phyloP scores from a whole-genome alignment of 2,113 vertebrate genomes.

The Micronisus gabar region DNA sequence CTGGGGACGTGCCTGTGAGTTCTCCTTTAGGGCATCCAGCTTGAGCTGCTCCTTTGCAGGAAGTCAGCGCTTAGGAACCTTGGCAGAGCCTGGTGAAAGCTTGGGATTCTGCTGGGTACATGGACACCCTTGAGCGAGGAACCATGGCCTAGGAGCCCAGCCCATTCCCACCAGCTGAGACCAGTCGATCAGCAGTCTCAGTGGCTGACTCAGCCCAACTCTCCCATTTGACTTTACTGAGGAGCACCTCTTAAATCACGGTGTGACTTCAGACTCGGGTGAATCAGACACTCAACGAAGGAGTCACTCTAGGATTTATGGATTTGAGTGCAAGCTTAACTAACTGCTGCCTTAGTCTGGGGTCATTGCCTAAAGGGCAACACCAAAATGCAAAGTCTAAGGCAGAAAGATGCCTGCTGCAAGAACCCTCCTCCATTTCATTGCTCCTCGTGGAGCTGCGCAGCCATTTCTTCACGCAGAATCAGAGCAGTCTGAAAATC shows the following conservation, averaged over 20 bases:
- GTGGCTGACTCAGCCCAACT: neutral
- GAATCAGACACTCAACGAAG: neutral
- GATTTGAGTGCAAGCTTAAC: neutral
- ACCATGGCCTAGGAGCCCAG: rapidly evolving
- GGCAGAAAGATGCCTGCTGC: neutral
- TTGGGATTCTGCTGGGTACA: neutral
- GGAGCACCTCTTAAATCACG: neutral
- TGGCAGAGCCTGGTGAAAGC: neutral
- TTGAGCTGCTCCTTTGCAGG: neutral
- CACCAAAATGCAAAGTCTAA: neutral
- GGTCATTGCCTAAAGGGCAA: neutral
- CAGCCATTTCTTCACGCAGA: neutral
- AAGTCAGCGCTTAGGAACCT: neutral
- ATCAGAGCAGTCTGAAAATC: neutral
- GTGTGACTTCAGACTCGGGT: neutral
- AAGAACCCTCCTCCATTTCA: neutral
- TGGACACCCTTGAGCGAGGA: neutral
- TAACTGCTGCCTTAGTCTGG: neutral
- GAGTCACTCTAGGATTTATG: neutral
- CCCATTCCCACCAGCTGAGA: neutral
- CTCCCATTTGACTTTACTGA: neutral
- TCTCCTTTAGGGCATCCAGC: neutral
- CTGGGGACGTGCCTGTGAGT: neutral
- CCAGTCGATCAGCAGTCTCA: neutral
- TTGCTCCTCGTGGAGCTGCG: rapidly evolving